Percentiles rank a stretch among this genome's conserved stretches.
phyloP scores from a whole-genome alignment of 2,888 invertebrate genomes.

The Euproctis similis region DNA sequence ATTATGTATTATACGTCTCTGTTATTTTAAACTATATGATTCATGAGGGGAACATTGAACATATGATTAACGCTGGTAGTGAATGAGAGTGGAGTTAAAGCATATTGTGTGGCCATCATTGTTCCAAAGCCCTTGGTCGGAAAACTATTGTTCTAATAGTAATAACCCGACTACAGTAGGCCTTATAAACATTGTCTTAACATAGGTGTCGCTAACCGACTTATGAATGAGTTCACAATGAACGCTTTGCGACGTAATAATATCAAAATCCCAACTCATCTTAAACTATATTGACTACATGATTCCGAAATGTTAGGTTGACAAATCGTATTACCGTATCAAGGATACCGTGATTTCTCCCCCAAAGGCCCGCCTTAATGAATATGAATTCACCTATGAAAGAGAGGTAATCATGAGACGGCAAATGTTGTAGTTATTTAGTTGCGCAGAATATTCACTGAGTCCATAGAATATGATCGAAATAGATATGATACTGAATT shows the following conservation, averaged over 20 bases:
- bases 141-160: slow-evolving; percentile 60
- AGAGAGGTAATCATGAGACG: slow-evolving; percentile 27
- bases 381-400: slow-evolving; percentile 33
- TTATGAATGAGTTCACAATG: too few species aligned
- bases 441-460: slow-evolving; percentile 24
- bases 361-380: slow-evolving; percentile 33
- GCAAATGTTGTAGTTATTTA: slow-evolving; percentile 22
- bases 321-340: slow-evolving; percentile 32
- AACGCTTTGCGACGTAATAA: slow-evolving; percentile 38
- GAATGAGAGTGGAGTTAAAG: too few species aligned
- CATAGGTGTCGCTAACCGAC: slow-evolving; percentile 57
- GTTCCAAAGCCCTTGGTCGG: too few species aligned
- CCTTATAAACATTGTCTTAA: slow-evolving; percentile 65
- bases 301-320: slow-evolving; percentile 23
- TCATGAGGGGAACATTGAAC: too few species aligned
- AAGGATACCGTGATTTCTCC: slow-evolving; percentile 31
- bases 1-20: too few species aligned
- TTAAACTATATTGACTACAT: slow-evolving; percentile 20
- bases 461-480: slow-evolving; percentile 1
- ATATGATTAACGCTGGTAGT: too few species aligned
- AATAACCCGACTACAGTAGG: too few species aligned
- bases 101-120: too few species aligned
- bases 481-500: too few species aligned
- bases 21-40: too few species aligned
- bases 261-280: slow-evolving; percentile 20